Evolutionary conservation across 37 sponge, comb jelly and placozoan genomes (phyloP).

Genomic region (Eunapius fragilis): DNA sequence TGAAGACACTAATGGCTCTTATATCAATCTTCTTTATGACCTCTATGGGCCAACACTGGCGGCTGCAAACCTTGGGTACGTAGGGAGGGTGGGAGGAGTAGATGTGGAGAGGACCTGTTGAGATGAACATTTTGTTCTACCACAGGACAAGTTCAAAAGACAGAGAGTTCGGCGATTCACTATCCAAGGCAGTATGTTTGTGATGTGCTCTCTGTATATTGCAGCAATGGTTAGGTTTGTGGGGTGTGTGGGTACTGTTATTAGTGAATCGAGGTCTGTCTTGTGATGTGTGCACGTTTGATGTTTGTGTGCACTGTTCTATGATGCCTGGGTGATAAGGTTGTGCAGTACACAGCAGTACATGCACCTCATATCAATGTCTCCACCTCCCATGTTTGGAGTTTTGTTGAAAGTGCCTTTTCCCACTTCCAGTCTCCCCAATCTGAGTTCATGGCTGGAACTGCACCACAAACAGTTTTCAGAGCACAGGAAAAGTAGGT

Average conservation of each 20-base stretch:
- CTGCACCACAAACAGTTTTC: constrained; percentile 38
- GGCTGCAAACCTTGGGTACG: not conserved
- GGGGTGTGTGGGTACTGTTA: not conserved
- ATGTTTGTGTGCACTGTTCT: too few relatives aligned
- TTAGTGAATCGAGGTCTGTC: too few relatives aligned
- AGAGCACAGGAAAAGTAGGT: constrained; percentile 74
- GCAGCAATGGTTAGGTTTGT: not conserved
- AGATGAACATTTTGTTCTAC: not conserved
- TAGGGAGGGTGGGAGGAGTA: not conserved
- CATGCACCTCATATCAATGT: not conserved
- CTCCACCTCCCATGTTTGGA: too few relatives aligned
- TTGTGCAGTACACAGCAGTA: not conserved
- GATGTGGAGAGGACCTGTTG: too few relatives aligned
- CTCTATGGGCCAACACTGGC: not conserved
- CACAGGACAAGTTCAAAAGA: not conserved
- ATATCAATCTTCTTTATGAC: not conserved
- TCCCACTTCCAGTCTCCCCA: not conserved
- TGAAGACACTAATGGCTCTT: not conserved
- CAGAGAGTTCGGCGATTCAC: not conserved
- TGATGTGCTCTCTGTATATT: not conserved
- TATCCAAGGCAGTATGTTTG: not conserved
- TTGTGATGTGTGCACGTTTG: too few relatives aligned
- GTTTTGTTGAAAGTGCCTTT: too few relatives aligned
- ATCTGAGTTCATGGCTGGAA: not conserved
- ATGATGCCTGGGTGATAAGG: not conserved